Evolutionary conservation across 2,113 vertebrate species (phyloP).

Genomic region (Pomatorhinus ruficollis): DNA sequence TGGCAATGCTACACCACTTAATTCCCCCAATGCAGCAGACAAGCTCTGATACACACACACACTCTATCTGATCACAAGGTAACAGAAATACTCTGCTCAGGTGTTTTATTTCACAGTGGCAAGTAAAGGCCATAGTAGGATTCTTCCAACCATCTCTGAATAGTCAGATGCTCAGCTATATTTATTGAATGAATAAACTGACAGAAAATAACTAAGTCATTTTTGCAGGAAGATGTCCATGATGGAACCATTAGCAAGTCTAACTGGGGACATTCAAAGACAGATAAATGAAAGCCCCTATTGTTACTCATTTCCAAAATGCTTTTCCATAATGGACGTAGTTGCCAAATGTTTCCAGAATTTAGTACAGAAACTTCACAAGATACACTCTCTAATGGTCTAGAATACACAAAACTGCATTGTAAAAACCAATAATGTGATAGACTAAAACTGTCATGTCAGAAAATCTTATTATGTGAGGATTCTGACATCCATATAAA

Average conservation of each 20-base stretch:
- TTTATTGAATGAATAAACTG: neutral
- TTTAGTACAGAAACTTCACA: neutral
- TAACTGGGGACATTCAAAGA: neutral
- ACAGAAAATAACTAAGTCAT: neutral
- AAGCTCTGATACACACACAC: neutral
- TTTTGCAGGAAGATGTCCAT: slow-evolving; percentile 9
- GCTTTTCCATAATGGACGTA: neutral
- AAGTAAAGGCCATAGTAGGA: neutral
- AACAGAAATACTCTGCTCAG: neutral
- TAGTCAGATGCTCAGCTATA: neutral
- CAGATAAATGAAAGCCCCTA: neutral
- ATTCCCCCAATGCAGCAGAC: neutral
- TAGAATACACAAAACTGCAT: neutral
- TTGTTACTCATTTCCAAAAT: neutral
- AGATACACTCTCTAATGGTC: neutral
- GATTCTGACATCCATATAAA: slow-evolving; percentile 15
- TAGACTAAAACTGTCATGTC: neutral
- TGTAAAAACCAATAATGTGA: slow-evolving; percentile 11
- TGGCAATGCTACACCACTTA: neutral
- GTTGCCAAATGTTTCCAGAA: slow-evolving; percentile 10
- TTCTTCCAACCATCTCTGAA: neutral
- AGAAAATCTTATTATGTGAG: slow-evolving; percentile 28
- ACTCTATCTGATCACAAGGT: neutral
- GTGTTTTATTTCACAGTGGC: neutral
- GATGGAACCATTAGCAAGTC: neutral